Conservation (phyloP, 2,888 invertebrate genomes). For the Drosophila imparisetae region DNA sequence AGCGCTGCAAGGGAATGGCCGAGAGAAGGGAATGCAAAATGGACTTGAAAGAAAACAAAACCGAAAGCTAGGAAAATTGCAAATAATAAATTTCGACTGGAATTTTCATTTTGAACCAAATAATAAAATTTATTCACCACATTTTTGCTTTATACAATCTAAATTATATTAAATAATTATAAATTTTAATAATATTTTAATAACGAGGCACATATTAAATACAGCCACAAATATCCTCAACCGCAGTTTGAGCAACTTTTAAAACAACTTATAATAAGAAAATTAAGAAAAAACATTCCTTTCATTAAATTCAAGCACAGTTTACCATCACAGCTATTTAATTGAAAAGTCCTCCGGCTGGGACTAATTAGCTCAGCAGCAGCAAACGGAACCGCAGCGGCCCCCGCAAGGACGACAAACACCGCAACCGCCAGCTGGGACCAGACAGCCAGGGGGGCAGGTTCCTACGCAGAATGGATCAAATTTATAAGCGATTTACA, state of each 20-base stretch:
- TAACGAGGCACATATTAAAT: neutral
- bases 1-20: constrained; percentile 1
- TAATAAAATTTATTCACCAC: neutral
- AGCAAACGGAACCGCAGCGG: constrained; percentile 25
- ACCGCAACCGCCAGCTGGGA: constrained; percentile 18
- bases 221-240: constrained; percentile 20
- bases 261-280: neutral
- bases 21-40: neutral
- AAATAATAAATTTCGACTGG: neutral
- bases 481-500: constrained; percentile 56
- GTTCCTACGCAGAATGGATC: constrained; percentile 67
- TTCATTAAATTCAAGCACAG: neutral
- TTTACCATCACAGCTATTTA: neutral
- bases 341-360: neutral
- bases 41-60: neutral
- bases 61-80: neutral
- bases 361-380: constrained; percentile 11
- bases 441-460: constrained; percentile 60
- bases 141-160: neutral
- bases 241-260: neutral
- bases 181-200: neutral
- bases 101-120: neutral
- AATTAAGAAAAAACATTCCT: neutral
- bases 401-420: constrained; percentile 18
- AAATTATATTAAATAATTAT: neutral